These are phyloP conservation scores for Lacerta bilineata DNA, from an alignment of 2,797 vertebrate species.

Conservation along the genomic window DNA sequence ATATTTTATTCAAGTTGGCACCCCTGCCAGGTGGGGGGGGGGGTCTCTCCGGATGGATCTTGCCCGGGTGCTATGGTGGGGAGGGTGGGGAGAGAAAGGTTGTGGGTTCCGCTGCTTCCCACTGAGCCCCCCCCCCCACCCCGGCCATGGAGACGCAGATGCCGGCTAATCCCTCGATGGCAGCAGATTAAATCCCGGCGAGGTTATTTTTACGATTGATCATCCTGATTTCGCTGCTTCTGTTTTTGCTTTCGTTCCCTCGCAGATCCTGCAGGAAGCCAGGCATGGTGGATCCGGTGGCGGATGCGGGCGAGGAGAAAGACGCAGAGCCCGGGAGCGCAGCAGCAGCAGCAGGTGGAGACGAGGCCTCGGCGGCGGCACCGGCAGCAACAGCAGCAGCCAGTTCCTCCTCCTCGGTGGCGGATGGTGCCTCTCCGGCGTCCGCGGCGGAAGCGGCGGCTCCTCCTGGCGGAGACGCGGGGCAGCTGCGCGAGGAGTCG, in stretches of 20 bases:
- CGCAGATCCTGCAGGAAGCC: constrained; percentile 45
- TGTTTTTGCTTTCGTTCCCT: no score
- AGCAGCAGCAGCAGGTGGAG: constrained; percentile 25
- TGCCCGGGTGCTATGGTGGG: not conserved
- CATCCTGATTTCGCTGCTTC: not conserved
- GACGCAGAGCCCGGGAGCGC: constrained; percentile 47
- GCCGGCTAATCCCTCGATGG: constrained; percentile 44
- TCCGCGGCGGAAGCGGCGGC: constrained; percentile 23
- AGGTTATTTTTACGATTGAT: not conserved
- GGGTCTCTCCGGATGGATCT: not conserved
- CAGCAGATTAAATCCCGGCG: constrained; percentile 39
- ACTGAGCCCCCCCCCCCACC: no score
- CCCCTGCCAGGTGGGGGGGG: not conserved
- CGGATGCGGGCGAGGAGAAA: constrained; percentile 70
- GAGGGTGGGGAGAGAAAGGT: not conserved
- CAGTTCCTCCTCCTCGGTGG: not conserved
- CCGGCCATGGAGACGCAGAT: constrained; percentile 17
- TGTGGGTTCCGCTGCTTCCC: not conserved
- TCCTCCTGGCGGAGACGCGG: constrained; percentile 34
- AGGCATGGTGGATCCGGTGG: constrained; percentile 81
- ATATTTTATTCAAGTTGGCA: no score
- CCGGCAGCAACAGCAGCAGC: not conserved
- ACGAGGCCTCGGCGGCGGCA: constrained; percentile 2
- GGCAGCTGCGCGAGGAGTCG: constrained; percentile 76
- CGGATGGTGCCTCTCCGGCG: not conserved